These are phyloP conservation scores for Ariopsis seemanni DNA, from an alignment of 2,113 vertebrate species.

Conservation along the genomic window DNA sequence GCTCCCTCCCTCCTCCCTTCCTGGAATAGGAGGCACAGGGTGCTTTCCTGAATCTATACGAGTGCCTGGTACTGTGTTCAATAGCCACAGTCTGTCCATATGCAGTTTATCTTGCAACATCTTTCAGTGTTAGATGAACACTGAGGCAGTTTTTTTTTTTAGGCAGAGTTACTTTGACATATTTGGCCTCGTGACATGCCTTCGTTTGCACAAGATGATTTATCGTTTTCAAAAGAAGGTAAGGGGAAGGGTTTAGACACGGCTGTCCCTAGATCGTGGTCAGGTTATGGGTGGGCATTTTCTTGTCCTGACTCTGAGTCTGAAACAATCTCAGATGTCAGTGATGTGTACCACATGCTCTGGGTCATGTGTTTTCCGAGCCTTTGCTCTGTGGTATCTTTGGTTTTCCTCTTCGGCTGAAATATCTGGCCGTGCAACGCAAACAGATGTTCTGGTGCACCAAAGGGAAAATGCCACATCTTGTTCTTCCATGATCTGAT, in stretches of 20 bases:
- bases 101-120: constrained; percentile 12
- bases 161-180: constrained; percentile 12
- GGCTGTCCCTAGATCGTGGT: constrained; percentile 8
- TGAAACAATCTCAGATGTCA: constrained; percentile 18
- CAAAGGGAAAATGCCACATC: constrained; percentile 43
- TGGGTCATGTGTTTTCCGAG: constrained; percentile 11
- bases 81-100: constrained; percentile 14
- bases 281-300: constrained; percentile 14
- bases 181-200: constrained; percentile 1
- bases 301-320: constrained; percentile 5
- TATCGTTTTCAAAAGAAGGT: constrained; percentile 34
- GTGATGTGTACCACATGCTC: constrained; percentile 29
- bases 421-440: constrained; percentile 31
- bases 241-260: constrained; percentile 4
- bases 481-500: constrained; percentile 43
- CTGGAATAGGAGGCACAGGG: constrained; percentile 36
- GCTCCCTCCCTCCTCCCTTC: constrained; percentile 38
- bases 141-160: neutral
- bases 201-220: constrained; percentile 31
- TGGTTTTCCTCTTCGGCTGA: constrained; percentile 3
- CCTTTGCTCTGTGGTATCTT: constrained; percentile 17
- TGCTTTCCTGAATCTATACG: constrained; percentile 34
- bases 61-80: constrained; percentile 28
- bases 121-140: constrained; percentile 12
- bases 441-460: constrained; percentile 29